Conservation (phyloP, 92 coral and sea anemone species). For the Bergia puertoricense region DNA sequence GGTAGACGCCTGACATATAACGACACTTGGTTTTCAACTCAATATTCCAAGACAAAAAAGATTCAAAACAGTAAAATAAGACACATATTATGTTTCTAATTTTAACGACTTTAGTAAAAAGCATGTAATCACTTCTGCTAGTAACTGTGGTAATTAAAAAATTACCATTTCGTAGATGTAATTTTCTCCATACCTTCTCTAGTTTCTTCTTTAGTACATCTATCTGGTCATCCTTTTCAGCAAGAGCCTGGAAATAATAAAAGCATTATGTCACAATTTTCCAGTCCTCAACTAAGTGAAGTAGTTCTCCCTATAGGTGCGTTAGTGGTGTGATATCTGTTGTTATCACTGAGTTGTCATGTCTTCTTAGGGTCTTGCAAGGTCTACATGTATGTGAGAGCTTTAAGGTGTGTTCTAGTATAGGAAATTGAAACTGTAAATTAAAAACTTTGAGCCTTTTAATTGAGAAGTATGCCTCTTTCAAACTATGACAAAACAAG, state of each 20-base stretch:
- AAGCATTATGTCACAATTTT: neutral
- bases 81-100: neutral
- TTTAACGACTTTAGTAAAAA: too few relatives aligned
- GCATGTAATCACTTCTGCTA: neutral
- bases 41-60: neutral
- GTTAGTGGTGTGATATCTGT: too few relatives aligned
- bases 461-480: too few relatives aligned
- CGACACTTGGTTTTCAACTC: neutral
- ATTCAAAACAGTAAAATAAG: neutral
- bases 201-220: conserved; percentile 80
- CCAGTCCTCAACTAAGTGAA: too few relatives aligned
- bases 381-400: neutral
- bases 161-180: neutral
- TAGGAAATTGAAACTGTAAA: too few relatives aligned
- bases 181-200: conserved; percentile 68
- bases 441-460: too few relatives aligned
- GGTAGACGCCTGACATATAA: conserved; percentile 66
- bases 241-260: conserved; percentile 59
- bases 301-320: too few relatives aligned
- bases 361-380: neutral
- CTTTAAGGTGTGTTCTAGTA: too few relatives aligned
- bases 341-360: too few relatives aligned
- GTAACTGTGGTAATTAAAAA: neutral
- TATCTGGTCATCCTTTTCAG: conserved; percentile 86
- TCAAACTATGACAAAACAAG: too few relatives aligned